These are phyloP conservation scores for Pitta sordida DNA, from an alignment of 2,113 vertebrate species.

Conservation along the genomic window DNA sequence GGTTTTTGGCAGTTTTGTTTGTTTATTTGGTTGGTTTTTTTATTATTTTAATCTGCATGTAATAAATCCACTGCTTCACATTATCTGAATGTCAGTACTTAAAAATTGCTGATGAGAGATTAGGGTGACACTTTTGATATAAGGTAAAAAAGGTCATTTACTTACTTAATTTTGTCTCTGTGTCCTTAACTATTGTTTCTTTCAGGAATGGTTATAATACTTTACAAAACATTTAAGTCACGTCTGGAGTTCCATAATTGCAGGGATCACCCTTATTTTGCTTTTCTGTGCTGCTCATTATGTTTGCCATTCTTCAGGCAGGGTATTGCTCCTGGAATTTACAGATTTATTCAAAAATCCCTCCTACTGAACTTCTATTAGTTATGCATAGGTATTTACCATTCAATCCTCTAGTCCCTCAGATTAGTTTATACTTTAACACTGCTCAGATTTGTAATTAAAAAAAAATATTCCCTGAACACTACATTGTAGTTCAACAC, in stretches of 20 bases:
- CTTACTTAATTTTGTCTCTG: neutral
- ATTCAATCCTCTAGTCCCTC: neutral
- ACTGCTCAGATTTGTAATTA: neutral
- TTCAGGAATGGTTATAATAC: neutral
- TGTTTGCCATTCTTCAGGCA: neutral
- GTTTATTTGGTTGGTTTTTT: neutral
- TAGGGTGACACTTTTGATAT: neutral
- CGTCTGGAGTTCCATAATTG: neutral
- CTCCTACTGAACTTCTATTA: neutral
- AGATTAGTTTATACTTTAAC: neutral
- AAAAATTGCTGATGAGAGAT: neutral
- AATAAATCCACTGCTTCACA: neutral
- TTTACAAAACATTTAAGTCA: neutral
- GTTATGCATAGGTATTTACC: neutral
- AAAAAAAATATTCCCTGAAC: neutral
- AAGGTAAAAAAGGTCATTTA: too few relatives aligned
- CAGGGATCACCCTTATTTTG: constrained; percentile 8
- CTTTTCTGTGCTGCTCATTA: neutral
- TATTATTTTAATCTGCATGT: neutral
- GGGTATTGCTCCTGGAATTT: neutral
- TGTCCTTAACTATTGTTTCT: neutral
- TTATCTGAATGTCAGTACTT: neutral
- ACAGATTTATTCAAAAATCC: constrained; percentile 23
- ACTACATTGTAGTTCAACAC: neutral
- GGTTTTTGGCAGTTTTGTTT: too few relatives aligned